Base-by-base conservation (phyloP, 2,797 vertebrate genomes). In the Crenichthys baileyi region DNA sequence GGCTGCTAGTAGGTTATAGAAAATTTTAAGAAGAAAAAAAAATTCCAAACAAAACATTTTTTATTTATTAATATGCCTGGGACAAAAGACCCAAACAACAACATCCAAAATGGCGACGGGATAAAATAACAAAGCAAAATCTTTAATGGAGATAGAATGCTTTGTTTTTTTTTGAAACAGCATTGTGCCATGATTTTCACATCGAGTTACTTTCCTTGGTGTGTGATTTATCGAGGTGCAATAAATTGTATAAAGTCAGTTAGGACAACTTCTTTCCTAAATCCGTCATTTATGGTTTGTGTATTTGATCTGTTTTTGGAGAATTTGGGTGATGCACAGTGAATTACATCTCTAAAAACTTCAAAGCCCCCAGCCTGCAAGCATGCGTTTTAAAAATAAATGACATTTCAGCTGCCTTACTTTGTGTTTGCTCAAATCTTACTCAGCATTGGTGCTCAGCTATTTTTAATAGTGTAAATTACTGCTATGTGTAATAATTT, bases 381-480 rank as follows among this genome's bases (percentile, higher is more conserved):
- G 63, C 1, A 5, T 70, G 6, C 46, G 22, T 70, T 70, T 46
- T 44, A 68, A 70, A 68, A 46, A n/a, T 46, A 16, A 15, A 46
- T 24, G 2, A 46, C 67, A 46, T 68, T 53, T 68, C 18, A 55
- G 70, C 5, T 9, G 29, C 51, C 24, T 12, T 39, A 24, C 63
- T 44, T 46, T 26, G 67, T 56, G 31, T 73, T 73, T 73, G 31
- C 53, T 72, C 29, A 39, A 72, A 50, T 78, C 20, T 70, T 7
- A 70, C 48, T 63, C 60, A n/a, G 53, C 39, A 16, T 51, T 55
- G 44, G 31, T 31, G 18, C 63, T 15, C 0, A 61, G 48, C 72
- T 0, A 55, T 61, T 79, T 71, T 31, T 0, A 50, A 79, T 77
- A 60, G 3, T 9, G 44, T 20, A 53, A 72, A 26, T 53, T 41